Percentiles rank a stretch among this genome's conserved stretches.
Evolutionary conservation across 2,113 vertebrate genomes (phyloP).

Genomic region (Ceuthmochares aereus): DNA sequence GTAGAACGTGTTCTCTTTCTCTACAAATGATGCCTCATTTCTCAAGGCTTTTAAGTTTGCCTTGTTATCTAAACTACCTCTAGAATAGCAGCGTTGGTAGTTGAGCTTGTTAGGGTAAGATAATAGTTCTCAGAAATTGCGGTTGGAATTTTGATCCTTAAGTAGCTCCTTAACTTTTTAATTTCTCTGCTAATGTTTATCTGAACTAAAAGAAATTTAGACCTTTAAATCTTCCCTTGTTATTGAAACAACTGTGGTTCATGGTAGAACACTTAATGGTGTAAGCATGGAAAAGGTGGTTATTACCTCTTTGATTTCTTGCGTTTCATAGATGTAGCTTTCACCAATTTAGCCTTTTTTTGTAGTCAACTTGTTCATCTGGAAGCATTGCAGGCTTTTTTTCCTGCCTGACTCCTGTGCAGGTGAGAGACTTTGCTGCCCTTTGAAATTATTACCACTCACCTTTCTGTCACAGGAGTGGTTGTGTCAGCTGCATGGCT

Average conservation of each 20-base stretch:
- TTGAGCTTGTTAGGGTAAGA: not conserved
- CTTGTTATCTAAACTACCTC: not conserved
- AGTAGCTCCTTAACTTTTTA: not conserved
- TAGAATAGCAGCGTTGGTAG: not conserved
- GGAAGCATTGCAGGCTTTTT: not conserved
- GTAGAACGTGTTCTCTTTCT: not conserved
- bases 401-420: not conserved
- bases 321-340: not conserved
- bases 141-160: not conserved
- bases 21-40: not conserved
- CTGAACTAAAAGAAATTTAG: not conserved
- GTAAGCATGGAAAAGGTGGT: not conserved
- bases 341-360: not conserved
- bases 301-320: not conserved
- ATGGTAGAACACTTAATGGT: not conserved
- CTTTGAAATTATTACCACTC: not conserved
- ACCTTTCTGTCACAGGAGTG: not conserved
- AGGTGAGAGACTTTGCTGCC: not conserved
- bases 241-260: not conserved
- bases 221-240: not conserved
- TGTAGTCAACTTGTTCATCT: not conserved
- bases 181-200: not conserved
- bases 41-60: not conserved
- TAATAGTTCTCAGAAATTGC: not conserved
- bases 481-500: not conserved